phyloP scores from a whole-genome alignment of 2,113 vertebrate genomes.

The Corapipo altera region DNA sequence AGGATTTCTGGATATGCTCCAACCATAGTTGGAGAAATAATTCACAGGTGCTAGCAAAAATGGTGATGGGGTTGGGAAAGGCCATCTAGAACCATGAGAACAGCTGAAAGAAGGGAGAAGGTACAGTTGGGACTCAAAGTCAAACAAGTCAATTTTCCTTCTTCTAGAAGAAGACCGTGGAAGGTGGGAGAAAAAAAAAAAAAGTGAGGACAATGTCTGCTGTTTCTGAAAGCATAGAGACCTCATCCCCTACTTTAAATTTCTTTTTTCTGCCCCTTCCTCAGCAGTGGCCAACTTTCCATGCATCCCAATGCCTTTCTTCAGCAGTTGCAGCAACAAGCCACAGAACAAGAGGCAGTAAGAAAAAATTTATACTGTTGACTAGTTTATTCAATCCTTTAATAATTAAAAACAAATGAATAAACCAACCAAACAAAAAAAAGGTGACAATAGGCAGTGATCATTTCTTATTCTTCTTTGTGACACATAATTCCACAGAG shows the following conservation, averaged over 20 bases:
- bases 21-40: not conserved
- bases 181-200: not conserved
- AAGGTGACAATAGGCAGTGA: not conserved
- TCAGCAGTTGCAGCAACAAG: not conserved
- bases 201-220: not conserved
- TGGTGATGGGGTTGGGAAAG: not conserved
- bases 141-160: not conserved
- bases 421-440: not conserved
- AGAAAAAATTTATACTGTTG: not conserved
- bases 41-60: not conserved
- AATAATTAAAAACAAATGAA: not conserved
- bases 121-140: not conserved
- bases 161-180: not conserved
- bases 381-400: not conserved
- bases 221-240: not conserved
- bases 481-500: not conserved
- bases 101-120: not conserved
- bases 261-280: not conserved
- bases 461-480: not conserved
- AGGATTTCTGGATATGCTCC: not conserved
- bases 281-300: not conserved
- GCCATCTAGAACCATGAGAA: not conserved
- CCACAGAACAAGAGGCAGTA: not conserved
- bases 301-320: not conserved
- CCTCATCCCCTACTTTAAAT: not conserved